A percentile compares a stretch with the other conserved stretches of the same genome.
These are phyloP conservation scores for Chymomyza caudatula DNA, from an alignment of 2,888 invertebrate species.

Conservation along the genomic window DNA sequence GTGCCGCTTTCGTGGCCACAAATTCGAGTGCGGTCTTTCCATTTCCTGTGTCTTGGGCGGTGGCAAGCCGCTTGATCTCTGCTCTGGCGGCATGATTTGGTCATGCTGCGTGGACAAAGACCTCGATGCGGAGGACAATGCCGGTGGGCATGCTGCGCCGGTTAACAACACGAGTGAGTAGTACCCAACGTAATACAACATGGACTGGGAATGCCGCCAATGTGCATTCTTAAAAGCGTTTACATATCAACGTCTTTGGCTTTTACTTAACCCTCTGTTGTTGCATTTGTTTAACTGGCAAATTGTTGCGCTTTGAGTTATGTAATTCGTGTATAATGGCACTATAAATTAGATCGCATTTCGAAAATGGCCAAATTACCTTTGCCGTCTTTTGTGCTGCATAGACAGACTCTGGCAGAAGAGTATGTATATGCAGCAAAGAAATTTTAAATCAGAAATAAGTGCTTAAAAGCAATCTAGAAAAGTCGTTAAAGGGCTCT, in stretches of 20 bases:
- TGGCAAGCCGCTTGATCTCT: constrained; percentile 91
- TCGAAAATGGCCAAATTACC: constrained; percentile 68
- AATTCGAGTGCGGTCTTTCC: constrained; percentile 93
- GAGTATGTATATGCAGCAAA: neutral
- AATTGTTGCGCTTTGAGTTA: constrained; percentile 67
- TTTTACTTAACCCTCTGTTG: constrained; percentile 21
- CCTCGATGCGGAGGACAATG: constrained; percentile 79
- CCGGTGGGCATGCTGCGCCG: constrained; percentile 80
- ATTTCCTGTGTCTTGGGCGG: constrained; percentile 94
- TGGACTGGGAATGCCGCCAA: neutral
- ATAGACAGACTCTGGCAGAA: neutral
- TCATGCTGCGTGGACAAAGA: constrained; percentile 93
- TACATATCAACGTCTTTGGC: constrained; percentile 23
- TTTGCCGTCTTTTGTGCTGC: constrained; percentile 28
- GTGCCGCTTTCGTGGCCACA: constrained; percentile 90
- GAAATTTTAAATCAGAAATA: neutral
- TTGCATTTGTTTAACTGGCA: constrained; percentile 47
- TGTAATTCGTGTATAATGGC: constrained; percentile 65
- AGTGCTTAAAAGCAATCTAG: constrained; percentile 14
- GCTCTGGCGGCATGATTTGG: constrained; percentile 96
- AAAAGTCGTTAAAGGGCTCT: constrained; percentile 23
- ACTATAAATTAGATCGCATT: constrained; percentile 71
- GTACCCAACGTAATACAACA: neutral
- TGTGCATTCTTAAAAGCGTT: constrained; percentile 38
- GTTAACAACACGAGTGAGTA: constrained; percentile 94